A percentile compares a stretch with the other conserved stretches of the same genome.
These are phyloP conservation scores for Callipepla californica DNA, from an alignment of 2,113 vertebrate genomes.

Conservation along the genomic window DNA sequence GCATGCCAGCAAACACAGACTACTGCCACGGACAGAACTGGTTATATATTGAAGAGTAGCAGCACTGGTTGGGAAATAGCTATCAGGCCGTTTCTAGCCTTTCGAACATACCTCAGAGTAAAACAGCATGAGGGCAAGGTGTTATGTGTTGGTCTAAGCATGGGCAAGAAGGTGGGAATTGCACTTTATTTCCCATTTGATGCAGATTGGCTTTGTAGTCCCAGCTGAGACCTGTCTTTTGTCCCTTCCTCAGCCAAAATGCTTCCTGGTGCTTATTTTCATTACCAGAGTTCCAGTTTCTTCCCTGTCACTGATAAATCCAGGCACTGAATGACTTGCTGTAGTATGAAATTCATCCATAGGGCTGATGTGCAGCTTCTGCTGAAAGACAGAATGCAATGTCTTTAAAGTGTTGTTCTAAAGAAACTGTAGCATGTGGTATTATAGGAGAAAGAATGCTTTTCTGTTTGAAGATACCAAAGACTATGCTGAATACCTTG, in stretches of 20 bases:
- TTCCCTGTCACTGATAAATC: background rate
- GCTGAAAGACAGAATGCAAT: background rate
- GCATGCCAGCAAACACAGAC: background rate
- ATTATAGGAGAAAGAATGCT: background rate
- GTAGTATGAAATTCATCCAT: background rate
- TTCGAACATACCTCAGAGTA: background rate
- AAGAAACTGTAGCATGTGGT: background rate
- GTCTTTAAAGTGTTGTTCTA: background rate
- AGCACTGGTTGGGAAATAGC: background rate
- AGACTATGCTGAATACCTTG: background rate
- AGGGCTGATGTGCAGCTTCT: background rate
- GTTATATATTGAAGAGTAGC: background rate
- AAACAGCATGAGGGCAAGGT: background rate
- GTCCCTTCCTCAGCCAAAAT: no score
- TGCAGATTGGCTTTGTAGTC: background rate
- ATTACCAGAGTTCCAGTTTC: background rate
- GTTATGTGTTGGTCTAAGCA: background rate
- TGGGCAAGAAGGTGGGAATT: no score
- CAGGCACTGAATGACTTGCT: background rate
- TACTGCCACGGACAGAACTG: background rate
- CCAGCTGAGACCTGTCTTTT: no score
- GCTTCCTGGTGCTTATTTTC: background rate
- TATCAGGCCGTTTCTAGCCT: rapidly evolving
- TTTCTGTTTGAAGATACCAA: background rate
- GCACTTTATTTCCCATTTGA: background rate